Percentiles rank a stretch among this genome's conserved stretches.
These are phyloP conservation scores for Empis stercorea DNA, from an alignment of 2,888 invertebrate genomes.

Conservation along the genomic window DNA sequence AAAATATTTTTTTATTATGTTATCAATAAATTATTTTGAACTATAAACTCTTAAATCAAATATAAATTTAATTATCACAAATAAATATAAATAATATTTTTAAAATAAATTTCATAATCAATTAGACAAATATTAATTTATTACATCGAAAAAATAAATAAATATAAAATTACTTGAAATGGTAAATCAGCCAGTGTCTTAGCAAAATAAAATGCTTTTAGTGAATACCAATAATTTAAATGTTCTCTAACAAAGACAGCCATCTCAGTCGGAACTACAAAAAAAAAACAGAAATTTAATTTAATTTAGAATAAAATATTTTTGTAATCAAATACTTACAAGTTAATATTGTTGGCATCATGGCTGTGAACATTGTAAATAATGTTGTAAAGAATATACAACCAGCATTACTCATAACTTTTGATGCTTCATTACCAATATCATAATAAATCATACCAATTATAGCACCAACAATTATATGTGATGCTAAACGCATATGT, in stretches of 20 bases:
- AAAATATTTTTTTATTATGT: neutral
- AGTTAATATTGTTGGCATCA: conserved; percentile 97
- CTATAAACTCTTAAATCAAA: neutral
- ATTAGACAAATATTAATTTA: neutral
- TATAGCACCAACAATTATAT: conserved; percentile 72
- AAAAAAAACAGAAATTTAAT: too few relatives aligned
- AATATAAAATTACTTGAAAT: conserved; percentile 60
- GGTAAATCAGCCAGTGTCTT: conserved; percentile 94
- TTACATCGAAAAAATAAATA: neutral
- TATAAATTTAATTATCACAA: too few relatives aligned
- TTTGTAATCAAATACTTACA: too few relatives aligned
- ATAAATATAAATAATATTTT: too few relatives aligned
- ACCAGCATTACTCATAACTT: conserved; percentile 89
- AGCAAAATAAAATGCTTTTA: conserved; percentile 92
- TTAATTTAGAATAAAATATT: too few relatives aligned
- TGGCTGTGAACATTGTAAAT: conserved; percentile 94
- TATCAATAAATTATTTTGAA: neutral
- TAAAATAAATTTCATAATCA: neutral
- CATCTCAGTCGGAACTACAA: conserved; percentile 86
- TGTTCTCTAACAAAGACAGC: conserved; percentile 89
- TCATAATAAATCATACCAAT: conserved; percentile 89
- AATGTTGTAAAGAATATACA: conserved; percentile 93
- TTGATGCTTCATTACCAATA: conserved; percentile 84
- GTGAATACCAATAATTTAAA: conserved; percentile 92
- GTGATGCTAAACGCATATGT: conserved; percentile 62